A percentile compares a stretch with the other conserved stretches of the same genome.
Conservation (phyloP, 2,888 invertebrate species). For the Dynastes grantii region DNA sequence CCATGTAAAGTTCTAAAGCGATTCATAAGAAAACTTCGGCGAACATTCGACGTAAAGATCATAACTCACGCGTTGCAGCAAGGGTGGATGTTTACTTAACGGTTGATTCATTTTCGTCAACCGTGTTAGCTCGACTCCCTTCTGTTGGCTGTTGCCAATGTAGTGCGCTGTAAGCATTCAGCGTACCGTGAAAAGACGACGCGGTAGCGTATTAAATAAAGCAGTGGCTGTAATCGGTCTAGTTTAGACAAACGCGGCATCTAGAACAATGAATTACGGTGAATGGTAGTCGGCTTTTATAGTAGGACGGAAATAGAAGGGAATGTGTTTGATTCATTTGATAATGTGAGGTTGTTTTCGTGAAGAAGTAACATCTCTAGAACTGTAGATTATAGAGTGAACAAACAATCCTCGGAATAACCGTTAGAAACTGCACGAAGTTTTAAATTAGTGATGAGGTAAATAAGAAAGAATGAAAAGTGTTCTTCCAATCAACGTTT, state of each 20-base stretch:
- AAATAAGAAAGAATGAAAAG: no score
- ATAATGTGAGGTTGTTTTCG: constrained; percentile 9
- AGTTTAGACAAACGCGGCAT: constrained; percentile 19
- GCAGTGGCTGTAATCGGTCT: constrained; percentile 3
- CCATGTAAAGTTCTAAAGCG: not conserved
- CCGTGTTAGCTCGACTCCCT: not conserved
- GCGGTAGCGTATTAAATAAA: constrained; percentile 25
- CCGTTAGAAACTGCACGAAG: no score
- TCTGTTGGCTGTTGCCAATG: not conserved
- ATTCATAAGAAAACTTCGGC: not conserved
- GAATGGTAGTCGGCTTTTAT: constrained; percentile 9
- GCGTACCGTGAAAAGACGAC: constrained; percentile 19
- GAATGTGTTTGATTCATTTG: constrained; percentile 45
- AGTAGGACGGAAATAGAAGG: constrained; percentile 19
- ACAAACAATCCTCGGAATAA: no score
- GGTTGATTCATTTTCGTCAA: not conserved
- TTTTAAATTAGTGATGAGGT: no score
- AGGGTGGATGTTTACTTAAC: not conserved
- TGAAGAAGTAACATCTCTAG: constrained; percentile 6
- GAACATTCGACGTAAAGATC: not conserved
- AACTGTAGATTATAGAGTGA: no score
- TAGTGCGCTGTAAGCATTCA: not conserved
- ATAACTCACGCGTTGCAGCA: constrained; percentile 1
- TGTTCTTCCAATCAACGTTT: no score
- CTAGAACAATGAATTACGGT: constrained; percentile 17